phyloP scores from a whole-genome alignment of 2,113 vertebrate species.

The Coptodon rendalli region DNA sequence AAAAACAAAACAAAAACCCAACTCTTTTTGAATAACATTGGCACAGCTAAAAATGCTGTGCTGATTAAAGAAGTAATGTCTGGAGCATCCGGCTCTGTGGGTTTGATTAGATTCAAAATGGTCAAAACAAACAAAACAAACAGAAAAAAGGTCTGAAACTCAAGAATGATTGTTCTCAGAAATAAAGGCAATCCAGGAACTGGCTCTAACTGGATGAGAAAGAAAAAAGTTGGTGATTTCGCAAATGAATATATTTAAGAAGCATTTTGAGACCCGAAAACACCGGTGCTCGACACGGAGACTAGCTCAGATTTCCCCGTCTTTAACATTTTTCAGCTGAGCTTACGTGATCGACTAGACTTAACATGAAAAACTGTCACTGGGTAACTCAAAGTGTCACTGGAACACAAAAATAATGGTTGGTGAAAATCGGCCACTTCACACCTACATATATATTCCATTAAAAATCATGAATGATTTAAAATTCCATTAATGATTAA shows the following conservation, averaged over 20 bases:
- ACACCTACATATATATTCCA: neutral
- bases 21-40: neutral
- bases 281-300: fast-evolving
- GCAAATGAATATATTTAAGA: neutral
- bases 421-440: neutral
- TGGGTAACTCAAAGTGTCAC: neutral
- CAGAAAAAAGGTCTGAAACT: neutral
- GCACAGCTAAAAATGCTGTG: neutral
- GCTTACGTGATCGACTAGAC: neutral
- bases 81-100: neutral
- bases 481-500: neutral
- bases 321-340: neutral
- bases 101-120: neutral
- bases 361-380: neutral
- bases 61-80: neutral
- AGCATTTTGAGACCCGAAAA: neutral
- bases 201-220: neutral
- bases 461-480: neutral
- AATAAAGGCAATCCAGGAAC: neutral
- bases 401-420: neutral
- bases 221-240: neutral
- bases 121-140: neutral
- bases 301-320: no score
- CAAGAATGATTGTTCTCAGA: neutral
- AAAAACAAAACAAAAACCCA: fast-evolving